phyloP scores from a whole-genome alignment of 2,888 invertebrate species.

The Aleiodes alternator region DNA sequence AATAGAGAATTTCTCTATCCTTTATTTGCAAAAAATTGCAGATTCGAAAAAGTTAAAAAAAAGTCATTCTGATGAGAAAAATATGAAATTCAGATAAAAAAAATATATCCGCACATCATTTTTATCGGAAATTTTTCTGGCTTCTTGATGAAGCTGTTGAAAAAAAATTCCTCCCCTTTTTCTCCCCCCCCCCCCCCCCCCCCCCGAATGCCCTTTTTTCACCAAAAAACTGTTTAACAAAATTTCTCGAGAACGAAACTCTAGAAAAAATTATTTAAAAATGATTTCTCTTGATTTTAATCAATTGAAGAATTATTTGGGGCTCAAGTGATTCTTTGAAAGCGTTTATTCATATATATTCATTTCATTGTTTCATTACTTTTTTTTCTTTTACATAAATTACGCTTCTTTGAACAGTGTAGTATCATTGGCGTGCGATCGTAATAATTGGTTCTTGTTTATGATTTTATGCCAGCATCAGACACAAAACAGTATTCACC shows the following conservation, averaged over 20 bases:
- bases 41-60: too few relatives aligned
- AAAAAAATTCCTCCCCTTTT: too few relatives aligned
- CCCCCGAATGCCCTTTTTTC: too few relatives aligned
- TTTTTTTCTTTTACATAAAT: slow-evolving; percentile 19
- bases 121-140: slow-evolving; percentile 25
- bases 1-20: too few relatives aligned
- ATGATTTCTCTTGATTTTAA: neutral
- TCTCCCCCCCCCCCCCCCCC: too few relatives aligned
- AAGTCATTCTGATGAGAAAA: too few relatives aligned
- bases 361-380: slow-evolving; percentile 6
- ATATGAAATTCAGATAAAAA: too few relatives aligned
- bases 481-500: slow-evolving; percentile 38
- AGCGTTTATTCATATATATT: slow-evolving; percentile 35
- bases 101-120: neutral
- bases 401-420: slow-evolving; percentile 31
- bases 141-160: too few relatives aligned
- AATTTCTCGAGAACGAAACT: too few relatives aligned
- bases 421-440: slow-evolving; percentile 29
- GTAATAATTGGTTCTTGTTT: slow-evolving; percentile 14
- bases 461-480: slow-evolving; percentile 12
- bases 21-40: too few relatives aligned
- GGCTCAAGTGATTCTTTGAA: slow-evolving; percentile 35
- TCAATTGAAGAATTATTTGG: slow-evolving; percentile 26
- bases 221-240: neutral
- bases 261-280: too few relatives aligned